A percentile compares a stretch with the other conserved stretches of the same genome.
Evolutionary conservation across 2,797 vertebrate genomes (phyloP).

Genomic region (Hafferia zeledoni): DNA sequence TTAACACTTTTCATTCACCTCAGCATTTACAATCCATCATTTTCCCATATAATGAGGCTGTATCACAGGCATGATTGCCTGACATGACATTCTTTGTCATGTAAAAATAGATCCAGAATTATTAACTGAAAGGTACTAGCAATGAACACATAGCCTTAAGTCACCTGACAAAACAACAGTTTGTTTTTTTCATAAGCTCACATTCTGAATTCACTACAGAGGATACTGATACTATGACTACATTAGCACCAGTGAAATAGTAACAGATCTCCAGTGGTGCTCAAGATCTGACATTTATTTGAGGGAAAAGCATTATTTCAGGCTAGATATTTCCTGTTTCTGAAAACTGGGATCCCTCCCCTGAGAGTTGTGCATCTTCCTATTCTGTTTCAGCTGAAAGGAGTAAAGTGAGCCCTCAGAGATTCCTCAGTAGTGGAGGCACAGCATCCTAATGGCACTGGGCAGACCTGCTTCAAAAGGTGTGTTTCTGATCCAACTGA

Average conservation of each 20-base stretch:
- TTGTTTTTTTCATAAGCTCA: background rate
- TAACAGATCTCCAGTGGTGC: background rate
- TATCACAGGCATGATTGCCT: background rate
- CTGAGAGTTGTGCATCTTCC: background rate
- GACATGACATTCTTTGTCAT: background rate
- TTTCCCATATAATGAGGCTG: background rate
- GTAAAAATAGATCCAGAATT: background rate
- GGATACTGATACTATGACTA: background rate
- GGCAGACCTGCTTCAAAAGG: background rate
- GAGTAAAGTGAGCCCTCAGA: background rate
- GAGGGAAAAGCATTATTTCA: background rate
- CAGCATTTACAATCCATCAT: background rate
- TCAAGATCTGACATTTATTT: background rate
- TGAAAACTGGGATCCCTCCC: background rate
- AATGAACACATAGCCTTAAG: accelerated
- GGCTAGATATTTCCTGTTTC: background rate
- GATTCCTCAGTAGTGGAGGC: background rate
- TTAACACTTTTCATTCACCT: background rate
- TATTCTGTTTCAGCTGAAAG: background rate
- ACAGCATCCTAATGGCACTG: background rate
- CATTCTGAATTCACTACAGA: background rate
- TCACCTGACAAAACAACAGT: background rate
- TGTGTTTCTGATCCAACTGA: background rate
- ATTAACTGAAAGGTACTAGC: background rate
- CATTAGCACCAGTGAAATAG: background rate